Evolutionary conservation across 2,113 vertebrate species (phyloP).

Genomic region (Dicrurus megarhynchus): DNA sequence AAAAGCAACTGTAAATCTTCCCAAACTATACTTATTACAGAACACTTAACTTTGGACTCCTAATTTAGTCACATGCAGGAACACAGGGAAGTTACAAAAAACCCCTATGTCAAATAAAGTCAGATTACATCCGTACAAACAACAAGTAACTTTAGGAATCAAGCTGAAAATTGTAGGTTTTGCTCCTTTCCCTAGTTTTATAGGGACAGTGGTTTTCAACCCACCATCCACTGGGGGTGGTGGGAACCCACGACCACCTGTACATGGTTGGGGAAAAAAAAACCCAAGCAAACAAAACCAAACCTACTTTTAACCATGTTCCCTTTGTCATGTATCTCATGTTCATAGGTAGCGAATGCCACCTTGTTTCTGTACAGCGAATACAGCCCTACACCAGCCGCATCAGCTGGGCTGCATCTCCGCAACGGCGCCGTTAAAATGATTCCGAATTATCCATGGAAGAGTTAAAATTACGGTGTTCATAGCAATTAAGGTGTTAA

Average conservation of each 20-base stretch:
- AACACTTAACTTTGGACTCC: background rate
- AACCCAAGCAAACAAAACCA: background rate
- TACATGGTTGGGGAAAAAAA: rapidly evolving
- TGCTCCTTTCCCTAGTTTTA: background rate
- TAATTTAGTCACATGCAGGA: background rate
- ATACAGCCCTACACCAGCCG: background rate
- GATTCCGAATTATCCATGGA: rapidly evolving
- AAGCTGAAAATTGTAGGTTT: background rate
- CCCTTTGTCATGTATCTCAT: rapidly evolving
- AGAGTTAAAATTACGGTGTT: background rate
- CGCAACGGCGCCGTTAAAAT: rapidly evolving
- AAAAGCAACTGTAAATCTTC: background rate
- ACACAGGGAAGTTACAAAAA: background rate
- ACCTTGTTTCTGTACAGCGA: background rate
- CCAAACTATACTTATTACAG: background rate
- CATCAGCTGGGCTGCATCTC: rapidly evolving
- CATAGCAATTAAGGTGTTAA: too few species aligned
- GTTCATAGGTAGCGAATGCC: rapidly evolving
- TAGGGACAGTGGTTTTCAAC: rapidly evolving
- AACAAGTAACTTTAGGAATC: background rate
- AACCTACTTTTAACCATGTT: rapidly evolving
- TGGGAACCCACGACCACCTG: background rate
- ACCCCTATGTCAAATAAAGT: background rate
- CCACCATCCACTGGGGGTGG: background rate
- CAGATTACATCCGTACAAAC: background rate